Conservation (phyloP, 2,888 invertebrate species). For the Thereva nobilitata region DNA sequence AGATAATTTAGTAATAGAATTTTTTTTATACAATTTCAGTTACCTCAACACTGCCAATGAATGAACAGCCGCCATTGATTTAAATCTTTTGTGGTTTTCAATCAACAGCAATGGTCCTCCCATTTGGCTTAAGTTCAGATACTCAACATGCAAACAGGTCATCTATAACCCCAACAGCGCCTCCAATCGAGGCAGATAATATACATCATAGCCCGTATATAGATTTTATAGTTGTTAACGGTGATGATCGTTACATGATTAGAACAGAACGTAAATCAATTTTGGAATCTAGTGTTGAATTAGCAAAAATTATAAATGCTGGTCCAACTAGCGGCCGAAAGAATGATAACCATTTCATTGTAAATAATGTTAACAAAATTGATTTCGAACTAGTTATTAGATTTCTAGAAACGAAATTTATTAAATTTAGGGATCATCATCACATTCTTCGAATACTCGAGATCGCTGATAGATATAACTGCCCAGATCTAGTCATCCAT, state of each 20-base stretch:
- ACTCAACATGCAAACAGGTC: conserved; percentile 50
- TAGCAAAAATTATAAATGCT: conserved; percentile 56
- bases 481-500: conserved; percentile 57
- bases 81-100: background rate
- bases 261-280: conserved; percentile 55
- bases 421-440: conserved; percentile 56
- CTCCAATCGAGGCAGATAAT: conserved; percentile 49
- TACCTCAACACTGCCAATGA: conserved; percentile 28
- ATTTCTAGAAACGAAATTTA: conserved; percentile 57
- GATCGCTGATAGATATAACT: conserved; percentile 56
- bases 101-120: conserved; percentile 52
- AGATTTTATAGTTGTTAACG: conserved; percentile 57
- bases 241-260: conserved; percentile 57
- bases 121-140: conserved; percentile 55
- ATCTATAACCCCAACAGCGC: conserved; percentile 52
- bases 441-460: conserved; percentile 57
- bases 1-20: too few species aligned
- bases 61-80: conserved; percentile 15
- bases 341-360: conserved; percentile 57
- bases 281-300: conserved; percentile 55
- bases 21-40: conserved; percentile 1
- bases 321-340: conserved; percentile 56
- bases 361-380: conserved; percentile 55
- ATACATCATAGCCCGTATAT: conserved; percentile 50
- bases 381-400: conserved; percentile 57